Evolutionary conservation across 2,113 vertebrate species (phyloP), one percentile per base, ranked within the genome.

Genomic region (Sorex araneus): DNA sequence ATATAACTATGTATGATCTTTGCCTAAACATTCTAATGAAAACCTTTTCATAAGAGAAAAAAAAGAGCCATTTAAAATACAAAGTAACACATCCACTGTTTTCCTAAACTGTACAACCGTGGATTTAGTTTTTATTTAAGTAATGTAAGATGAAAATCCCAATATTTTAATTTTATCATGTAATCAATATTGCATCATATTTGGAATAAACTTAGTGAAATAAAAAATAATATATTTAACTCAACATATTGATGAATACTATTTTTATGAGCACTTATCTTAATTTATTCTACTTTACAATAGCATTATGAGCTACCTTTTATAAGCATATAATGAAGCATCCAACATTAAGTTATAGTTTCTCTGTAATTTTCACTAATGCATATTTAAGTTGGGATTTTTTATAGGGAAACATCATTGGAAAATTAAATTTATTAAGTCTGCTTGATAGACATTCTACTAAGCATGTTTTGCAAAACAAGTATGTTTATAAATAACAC

Each of bases 151-250:
- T 78, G 64, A 82, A 84, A 71, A 69, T n/a, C 21, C 2, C 30
- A 64, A 70, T 2, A 73, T 80, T 91, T 90, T 45, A 69, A 8
- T 81, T 4, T 90, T 79, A 2, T 4, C 79, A 50, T 80, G 10
- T n/a, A 60, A 47, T 9, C 7, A 25, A 36, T 80, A 34, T 2
- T 8, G 45, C n/a, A 88, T 71, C 83, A 12, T 40, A 12, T 76
- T 89, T 87, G 4, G 16, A 86, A 36, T 80, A 40, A 94, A 66
- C 2, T 32, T 64, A 91, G 30, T 47, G 15, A 27, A 19, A 13
- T 50, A 86, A 93, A 83, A 86, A 32, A 66, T 21, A 84, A 89
- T 28, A 63, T 57, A 50, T 19, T 45, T 54, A 69, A 91, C 85
- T 50, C 30, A 66, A 57, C 66, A 71, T 11, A 71, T 74, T 28